These are phyloP conservation scores for Jordanella pulchra DNA, from an alignment of 2,797 vertebrate genomes.

Conservation along the genomic window DNA sequence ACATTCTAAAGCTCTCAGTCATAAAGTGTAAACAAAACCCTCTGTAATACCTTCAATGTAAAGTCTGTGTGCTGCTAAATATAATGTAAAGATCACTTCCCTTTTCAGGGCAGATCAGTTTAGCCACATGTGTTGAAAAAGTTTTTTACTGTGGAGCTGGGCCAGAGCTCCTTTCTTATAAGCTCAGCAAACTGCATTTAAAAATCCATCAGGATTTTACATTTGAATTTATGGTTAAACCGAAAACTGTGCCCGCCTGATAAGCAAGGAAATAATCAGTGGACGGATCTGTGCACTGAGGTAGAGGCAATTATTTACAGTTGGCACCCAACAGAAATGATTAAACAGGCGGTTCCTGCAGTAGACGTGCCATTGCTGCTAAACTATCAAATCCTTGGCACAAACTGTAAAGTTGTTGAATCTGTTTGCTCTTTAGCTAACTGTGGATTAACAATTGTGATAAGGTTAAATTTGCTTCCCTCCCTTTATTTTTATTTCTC, in stretches of 20 bases:
- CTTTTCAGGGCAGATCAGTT: background rate
- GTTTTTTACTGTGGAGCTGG: background rate
- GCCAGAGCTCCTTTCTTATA: background rate
- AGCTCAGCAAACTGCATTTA: background rate
- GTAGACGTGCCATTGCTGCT: background rate
- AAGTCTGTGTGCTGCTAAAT: background rate
- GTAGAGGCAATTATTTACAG: conserved; percentile 28
- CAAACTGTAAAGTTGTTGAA: background rate
- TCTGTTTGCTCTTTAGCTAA: background rate
- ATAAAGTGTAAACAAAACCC: background rate
- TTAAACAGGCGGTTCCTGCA: background rate
- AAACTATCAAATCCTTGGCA: background rate
- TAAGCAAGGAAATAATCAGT: conserved; percentile 1
- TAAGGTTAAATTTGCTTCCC: background rate
- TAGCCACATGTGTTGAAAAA: background rate
- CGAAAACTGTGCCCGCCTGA: background rate
- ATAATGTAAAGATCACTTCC: background rate
- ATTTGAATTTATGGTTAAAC: conserved; percentile 3
- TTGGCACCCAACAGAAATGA: background rate
- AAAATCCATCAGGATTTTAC: conserved; percentile 1
- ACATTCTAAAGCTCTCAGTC: background rate
- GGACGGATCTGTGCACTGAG: background rate
- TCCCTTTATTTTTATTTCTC: background rate
- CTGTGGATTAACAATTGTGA: background rate
- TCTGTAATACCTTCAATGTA: background rate